phyloP scores from a whole-genome alignment of 2,888 invertebrate species.

The Hybos culiciformis region DNA sequence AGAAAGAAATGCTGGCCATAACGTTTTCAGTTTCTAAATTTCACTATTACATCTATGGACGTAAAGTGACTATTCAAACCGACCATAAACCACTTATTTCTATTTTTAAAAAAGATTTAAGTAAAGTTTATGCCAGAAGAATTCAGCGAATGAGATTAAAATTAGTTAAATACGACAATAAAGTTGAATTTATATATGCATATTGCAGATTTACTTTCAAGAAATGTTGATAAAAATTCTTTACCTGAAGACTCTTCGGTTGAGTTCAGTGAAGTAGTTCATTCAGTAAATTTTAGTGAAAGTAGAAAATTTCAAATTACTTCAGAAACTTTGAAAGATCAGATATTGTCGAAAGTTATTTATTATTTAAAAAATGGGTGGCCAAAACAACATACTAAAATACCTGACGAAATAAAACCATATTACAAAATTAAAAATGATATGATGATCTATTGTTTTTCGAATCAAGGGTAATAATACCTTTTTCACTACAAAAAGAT shows the following conservation, averaged over 20 bases:
- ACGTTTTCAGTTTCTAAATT: constrained; percentile 6
- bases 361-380: constrained; percentile 9
- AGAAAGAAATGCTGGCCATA: constrained; percentile 8
- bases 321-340: neutral
- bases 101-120: constrained; percentile 7
- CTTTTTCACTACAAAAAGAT: constrained; percentile 11
- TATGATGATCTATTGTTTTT: constrained; percentile 16
- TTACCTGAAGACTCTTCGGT: neutral
- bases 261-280: constrained; percentile 7
- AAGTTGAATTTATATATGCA: constrained; percentile 7
- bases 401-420: constrained; percentile 7
- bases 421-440: constrained; percentile 15
- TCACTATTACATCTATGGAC: constrained; percentile 7
- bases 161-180: constrained; percentile 4
- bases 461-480: constrained; percentile 15
- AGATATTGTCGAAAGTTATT: neutral
- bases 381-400: constrained; percentile 8
- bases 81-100: constrained; percentile 10
- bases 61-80: constrained; percentile 2
- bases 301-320: neutral
- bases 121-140: constrained; percentile 4
- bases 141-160: constrained; percentile 5
- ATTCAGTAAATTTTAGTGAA: constrained; percentile 5
- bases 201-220: constrained; percentile 35
- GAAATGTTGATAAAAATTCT: constrained; percentile 24